Base-by-base conservation (phyloP, 2,888 invertebrate genomes). In the Osedax fenrisi region DNA sequence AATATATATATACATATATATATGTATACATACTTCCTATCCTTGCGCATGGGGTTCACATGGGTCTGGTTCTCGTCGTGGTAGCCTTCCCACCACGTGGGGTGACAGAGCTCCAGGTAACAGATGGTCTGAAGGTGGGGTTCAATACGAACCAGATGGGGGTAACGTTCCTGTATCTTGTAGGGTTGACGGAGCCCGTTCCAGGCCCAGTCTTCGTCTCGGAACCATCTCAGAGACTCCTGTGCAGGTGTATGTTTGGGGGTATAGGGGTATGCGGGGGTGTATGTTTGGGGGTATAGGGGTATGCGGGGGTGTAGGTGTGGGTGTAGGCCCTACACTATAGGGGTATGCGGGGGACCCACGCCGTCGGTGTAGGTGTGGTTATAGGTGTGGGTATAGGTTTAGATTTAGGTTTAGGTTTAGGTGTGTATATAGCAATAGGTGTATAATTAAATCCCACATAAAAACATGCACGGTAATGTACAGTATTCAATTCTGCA, bases 81-180 rank as follows among this genome's bases (percentile, higher is more conserved):
- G 76, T 80, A 81, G 56, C 81, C 77, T 3, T 80, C 80, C 67
- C 80, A 79, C 77, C 81, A 83, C 3, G 80, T 80, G 2, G 83
- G 83, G 72, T 83, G 82, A 70, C 83, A 83, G 71, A 79, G 79
- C 56, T 80, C 77, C 72, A 78, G 76, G 73, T 79, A 83, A 75
- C 83, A 83, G 78, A 81, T 82, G 21, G 76, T 82, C 76, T 82
- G 82, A 21, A 83, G 76, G 17, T 78, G 78, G 13, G 78, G 78
- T 66, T 83, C 81, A 26, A 83, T 80, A 41, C 77, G 72, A 2
- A 82, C 76, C 21, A 80, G 77, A 3, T 82, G 79, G 0, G 83
- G 83, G 74, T 81, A 79, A 56, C 78, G 76, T 75, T 83, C 83
- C 76, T 81, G 81, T n/a, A 79, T 73, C 68, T 75, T 74, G 72